Conservation (phyloP, 2,113 vertebrate species). For the Phycodurus eques region DNA sequence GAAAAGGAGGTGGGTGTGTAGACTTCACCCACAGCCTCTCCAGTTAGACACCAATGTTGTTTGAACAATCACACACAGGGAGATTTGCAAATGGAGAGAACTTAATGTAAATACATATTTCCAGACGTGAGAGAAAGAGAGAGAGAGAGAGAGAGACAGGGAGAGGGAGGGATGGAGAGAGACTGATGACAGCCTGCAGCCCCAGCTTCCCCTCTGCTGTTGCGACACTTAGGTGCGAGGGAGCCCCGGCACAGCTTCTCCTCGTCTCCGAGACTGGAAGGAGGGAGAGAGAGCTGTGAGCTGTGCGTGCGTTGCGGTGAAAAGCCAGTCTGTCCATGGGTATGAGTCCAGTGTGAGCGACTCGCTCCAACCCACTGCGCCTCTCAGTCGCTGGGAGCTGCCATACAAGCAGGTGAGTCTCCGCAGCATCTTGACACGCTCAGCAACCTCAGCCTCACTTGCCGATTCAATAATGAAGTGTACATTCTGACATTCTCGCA, state of each 20-base stretch:
- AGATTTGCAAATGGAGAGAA: constrained; percentile 37
- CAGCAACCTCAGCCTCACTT: neutral
- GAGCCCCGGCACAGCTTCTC: constrained; percentile 53
- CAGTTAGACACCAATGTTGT: constrained; percentile 51
- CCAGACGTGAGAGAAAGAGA: constrained; percentile 39
- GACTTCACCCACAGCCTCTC: constrained; percentile 50
- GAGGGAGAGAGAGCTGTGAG: constrained; percentile 30
- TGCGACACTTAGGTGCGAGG: constrained; percentile 55
- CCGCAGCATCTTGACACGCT: constrained; percentile 2
- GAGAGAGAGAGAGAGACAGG: constrained; percentile 19
- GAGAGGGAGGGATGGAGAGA: constrained; percentile 12
- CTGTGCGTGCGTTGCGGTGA: constrained; percentile 22
- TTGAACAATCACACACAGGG: constrained; percentile 40
- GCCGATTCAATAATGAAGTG: neutral
- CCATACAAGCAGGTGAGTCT: constrained; percentile 57
- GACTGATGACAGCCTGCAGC: constrained; percentile 60
- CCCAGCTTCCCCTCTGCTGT: constrained; percentile 55
- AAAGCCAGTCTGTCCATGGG: constrained; percentile 36
- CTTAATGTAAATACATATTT: constrained; percentile 32
- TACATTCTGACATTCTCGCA: constrained; percentile 5
- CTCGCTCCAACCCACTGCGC: constrained; percentile 24
- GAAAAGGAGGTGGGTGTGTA: constrained; percentile 72
- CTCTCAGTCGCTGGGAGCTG: constrained; percentile 29
- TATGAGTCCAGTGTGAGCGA: constrained; percentile 49
- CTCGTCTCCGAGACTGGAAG: constrained; percentile 50